Percentiles rank a stretch among this genome's conserved stretches.
phyloP scores from a whole-genome alignment of 2,888 invertebrate genomes.

The Empis stercorea region DNA sequence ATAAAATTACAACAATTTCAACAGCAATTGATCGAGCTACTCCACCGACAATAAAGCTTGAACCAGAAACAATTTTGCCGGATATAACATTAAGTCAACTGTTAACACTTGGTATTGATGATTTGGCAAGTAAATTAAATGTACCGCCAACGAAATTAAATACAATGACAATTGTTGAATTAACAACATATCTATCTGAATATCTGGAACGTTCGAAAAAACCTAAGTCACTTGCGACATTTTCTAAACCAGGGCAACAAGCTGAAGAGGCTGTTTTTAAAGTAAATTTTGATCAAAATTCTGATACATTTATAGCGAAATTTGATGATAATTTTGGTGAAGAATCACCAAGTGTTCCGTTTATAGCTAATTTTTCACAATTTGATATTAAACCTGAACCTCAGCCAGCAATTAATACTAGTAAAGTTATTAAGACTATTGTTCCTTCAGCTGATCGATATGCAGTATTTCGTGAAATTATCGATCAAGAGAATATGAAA shows the following conservation, averaged over 20 bases:
- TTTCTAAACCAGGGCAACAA: conserved; percentile 1
- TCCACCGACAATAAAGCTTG: conserved; percentile 10
- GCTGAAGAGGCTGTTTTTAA: conserved; percentile 25
- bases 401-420: conserved; percentile 6
- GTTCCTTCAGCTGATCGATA: conserved; percentile 63
- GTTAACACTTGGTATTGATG: conserved; percentile 67
- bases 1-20: conserved; percentile 30
- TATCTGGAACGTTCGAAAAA: conserved; percentile 38
- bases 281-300: conserved; percentile 31
- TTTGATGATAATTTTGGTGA: conserved; percentile 53
- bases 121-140: conserved; percentile 59
- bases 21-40: conserved; percentile 14
- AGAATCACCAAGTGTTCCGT: conserved; percentile 27
- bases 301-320: conserved; percentile 40
- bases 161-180: conserved; percentile 74
- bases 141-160: conserved; percentile 68
- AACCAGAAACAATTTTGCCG: conserved; percentile 22
- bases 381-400: conserved; percentile 32
- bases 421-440: conserved; percentile 10
- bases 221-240: conserved; percentile 20
- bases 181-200: conserved; percentile 65
- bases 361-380: conserved; percentile 55
- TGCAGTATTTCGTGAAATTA: conserved; percentile 76
- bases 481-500: conserved; percentile 54
- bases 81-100: conserved; percentile 75